A percentile compares a stretch with the other conserved stretches of the same genome.
phyloP scores from a whole-genome alignment of 2,797 vertebrate species.

The Eremophila alpestris region DNA sequence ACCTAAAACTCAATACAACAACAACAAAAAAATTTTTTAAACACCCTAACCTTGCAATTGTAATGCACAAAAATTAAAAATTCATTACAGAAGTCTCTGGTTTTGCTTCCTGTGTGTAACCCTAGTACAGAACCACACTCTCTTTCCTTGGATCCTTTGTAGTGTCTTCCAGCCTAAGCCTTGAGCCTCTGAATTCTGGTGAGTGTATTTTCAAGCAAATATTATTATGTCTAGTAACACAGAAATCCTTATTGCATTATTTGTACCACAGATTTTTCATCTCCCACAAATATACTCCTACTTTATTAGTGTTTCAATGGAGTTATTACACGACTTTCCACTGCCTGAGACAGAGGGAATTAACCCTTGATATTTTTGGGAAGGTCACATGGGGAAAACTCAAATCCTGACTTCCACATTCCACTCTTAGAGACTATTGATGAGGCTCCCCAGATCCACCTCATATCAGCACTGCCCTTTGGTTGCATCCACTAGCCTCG shows the following conservation, averaged over 20 bases:
- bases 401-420: background rate
- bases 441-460: background rate
- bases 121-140: background rate
- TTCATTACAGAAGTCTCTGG: background rate
- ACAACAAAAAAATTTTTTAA: background rate
- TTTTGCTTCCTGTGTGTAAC: background rate
- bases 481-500: background rate
- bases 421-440: background rate
- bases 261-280: background rate
- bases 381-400: background rate
- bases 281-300: background rate
- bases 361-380: background rate
- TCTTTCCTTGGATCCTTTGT: background rate
- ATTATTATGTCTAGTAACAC: background rate
- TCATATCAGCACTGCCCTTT: background rate
- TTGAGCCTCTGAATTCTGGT: background rate
- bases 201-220: background rate
- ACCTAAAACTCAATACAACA: background rate
- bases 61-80: background rate
- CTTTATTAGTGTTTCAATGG: background rate
- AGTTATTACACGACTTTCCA: background rate
- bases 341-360: background rate
- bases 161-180: background rate
- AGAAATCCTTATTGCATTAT: background rate
- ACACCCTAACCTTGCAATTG: fast-evolving